Evolutionary conservation across 2,113 vertebrate genomes (phyloP).

Genomic region (Anoura caudifer): DNA sequence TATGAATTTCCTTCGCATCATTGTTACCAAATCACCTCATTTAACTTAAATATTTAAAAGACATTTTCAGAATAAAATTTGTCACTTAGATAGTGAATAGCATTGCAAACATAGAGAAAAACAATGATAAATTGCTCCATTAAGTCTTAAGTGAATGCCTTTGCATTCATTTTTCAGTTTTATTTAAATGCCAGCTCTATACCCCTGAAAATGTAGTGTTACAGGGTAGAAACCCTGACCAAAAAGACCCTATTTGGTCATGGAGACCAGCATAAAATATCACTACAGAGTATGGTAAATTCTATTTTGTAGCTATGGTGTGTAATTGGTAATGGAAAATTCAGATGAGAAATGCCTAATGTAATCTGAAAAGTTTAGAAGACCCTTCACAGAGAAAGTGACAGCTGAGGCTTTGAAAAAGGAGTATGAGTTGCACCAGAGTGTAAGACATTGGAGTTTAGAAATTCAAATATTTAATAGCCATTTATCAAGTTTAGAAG

Average conservation of each 20-base stretch:
- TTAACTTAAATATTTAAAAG: background rate
- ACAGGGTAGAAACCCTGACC: background rate
- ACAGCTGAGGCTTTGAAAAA: background rate
- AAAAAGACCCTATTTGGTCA: background rate
- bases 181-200: background rate
- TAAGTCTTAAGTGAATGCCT: background rate
- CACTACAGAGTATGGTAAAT: background rate
- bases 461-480: background rate
- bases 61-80: background rate
- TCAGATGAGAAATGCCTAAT: background rate
- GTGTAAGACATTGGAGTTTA: background rate
- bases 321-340: background rate
- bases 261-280: background rate
- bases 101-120: background rate
- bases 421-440: background rate
- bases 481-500: background rate
- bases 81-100: background rate
- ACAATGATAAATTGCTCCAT: background rate
- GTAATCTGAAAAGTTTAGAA: background rate
- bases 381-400: background rate
- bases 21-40: background rate
- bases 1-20: background rate
- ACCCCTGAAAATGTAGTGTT: background rate
- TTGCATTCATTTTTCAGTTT: background rate
- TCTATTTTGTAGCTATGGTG: background rate